Base-by-base conservation (phyloP, 2,888 invertebrate species). In the Heteropelma amictum region DNA sequence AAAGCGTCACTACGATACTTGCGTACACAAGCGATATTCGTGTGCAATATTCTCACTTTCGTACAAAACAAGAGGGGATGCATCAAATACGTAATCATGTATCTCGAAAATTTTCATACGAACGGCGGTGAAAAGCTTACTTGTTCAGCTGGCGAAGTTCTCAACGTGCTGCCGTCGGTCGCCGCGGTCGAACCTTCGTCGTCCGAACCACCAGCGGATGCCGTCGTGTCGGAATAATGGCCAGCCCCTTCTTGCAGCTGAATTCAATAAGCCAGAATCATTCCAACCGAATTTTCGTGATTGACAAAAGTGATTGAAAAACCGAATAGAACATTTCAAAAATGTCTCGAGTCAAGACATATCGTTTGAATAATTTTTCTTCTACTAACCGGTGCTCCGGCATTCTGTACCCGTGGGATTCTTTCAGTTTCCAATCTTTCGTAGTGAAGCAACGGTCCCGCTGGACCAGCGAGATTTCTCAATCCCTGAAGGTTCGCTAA, bases 161-260 rank as follows among this genome's bases (percentile, higher is more conserved):
- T 93, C 75, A 98, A 91, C 0, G 97, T 97, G 54, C 97, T 97
- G 68, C 97, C 97, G 89, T 98, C 98, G 0, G 97, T 98, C 0
- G 97, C 97, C 6, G 97, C 98, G 33, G 97, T 98, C 79, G 97
- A 97, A 61, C 96, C 77, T 89, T 98, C 98, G 88, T 97, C 97
- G 87, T 98, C 98, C 7, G 97, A 97, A 3, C 96, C 97, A 60
- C 93, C 96, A 2, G 96, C 95, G 12, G 97, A 96, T 14, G 95
- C 95, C 2, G 95, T 94, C 17, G 95, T 94, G 80, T 96, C 96
- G 56, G 95, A 95, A 85, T 94, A 94, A 83, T 94, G 75, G 21
- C 77, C 75, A 10, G 68, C 76, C 1, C 93, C 93, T 12, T 77
- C 82, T 49, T 85, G 86, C 10, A 79, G 85, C 74, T 88, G 87